A percentile compares a stretch with the other conserved stretches of the same genome.
These are phyloP conservation scores for Podarcis raffonei DNA, from an alignment of 2,113 vertebrate genomes.

Conservation along the genomic window DNA sequence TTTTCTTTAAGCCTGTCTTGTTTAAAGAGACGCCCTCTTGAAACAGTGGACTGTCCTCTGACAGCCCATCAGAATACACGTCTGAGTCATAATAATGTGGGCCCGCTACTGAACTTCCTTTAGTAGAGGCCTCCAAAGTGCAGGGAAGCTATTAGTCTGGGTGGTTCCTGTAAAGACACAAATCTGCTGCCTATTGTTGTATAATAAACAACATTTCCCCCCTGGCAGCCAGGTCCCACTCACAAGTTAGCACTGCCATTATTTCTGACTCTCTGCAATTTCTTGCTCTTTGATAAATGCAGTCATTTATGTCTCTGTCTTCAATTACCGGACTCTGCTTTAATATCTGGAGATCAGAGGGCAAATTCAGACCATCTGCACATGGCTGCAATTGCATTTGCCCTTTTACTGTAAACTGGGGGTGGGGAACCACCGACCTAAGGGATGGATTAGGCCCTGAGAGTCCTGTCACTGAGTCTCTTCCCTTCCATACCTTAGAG, in stretches of 20 bases:
- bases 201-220: not conserved
- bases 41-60: not conserved
- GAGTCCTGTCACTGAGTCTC: no score
- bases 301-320: accelerated
- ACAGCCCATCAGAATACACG: slow-evolving; percentile 18
- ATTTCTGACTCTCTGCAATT: not conserved
- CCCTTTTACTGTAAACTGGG: not conserved
- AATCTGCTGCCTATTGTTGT: accelerated
- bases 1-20: no score
- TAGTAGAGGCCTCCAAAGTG: not conserved
- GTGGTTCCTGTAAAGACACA: not conserved
- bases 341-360: not conserved
- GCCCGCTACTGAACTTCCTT: not conserved
- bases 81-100: slow-evolving; percentile 11
- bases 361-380: not conserved
- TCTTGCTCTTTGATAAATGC: not conserved
- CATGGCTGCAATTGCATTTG: accelerated
- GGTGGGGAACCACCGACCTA: no score
- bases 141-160: not conserved
- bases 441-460: no score
- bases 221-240: accelerated
- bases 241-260: not conserved
- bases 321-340: accelerated
- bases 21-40: not conserved
- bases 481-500: no score